phyloP scores from a whole-genome alignment of 2,797 vertebrate genomes.

The Diplodus puntazzo region DNA sequence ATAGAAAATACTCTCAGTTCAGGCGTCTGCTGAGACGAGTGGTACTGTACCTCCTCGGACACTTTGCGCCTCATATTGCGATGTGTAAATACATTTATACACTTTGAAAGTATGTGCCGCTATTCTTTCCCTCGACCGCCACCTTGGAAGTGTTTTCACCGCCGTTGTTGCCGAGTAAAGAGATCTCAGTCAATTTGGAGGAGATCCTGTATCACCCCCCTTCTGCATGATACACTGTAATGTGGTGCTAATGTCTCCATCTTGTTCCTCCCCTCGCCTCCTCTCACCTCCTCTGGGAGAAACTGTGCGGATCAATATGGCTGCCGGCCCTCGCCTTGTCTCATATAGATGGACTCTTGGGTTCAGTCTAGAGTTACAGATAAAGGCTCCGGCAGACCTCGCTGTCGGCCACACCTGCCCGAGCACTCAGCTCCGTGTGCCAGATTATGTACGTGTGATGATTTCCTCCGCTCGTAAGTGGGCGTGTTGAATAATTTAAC shows the following conservation, averaged over 20 bases:
- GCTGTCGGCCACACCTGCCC: constrained; percentile 61
- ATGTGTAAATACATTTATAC: background rate
- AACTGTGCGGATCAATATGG: constrained; percentile 79
- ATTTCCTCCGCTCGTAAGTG: constrained; percentile 64
- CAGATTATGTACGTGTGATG: constrained; percentile 21
- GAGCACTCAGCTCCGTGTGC: constrained; percentile 60
- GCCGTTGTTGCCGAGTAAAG: constrained; percentile 51
- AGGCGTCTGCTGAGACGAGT: background rate
- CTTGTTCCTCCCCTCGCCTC: constrained; percentile 63
- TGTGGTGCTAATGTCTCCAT: constrained; percentile 83
- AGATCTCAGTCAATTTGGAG: constrained; percentile 72
- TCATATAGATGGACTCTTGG: constrained; percentile 76
- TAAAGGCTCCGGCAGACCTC: constrained; percentile 65
- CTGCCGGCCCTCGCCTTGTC: constrained; percentile 65
- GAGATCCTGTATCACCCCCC: constrained; percentile 73
- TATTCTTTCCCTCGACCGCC: constrained; percentile 39
- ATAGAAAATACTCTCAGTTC: background rate
- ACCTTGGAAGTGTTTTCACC: constrained; percentile 60
- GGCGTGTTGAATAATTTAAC: constrained; percentile 84
- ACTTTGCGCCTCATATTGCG: background rate
- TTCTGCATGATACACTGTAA: constrained; percentile 71
- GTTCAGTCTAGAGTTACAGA: constrained; percentile 84
- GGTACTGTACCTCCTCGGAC: no score
- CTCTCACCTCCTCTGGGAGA: constrained; percentile 73
- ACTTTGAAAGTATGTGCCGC: background rate